Conservation (phyloP, 2,888 invertebrate species). For the Netelia inedita region DNA sequence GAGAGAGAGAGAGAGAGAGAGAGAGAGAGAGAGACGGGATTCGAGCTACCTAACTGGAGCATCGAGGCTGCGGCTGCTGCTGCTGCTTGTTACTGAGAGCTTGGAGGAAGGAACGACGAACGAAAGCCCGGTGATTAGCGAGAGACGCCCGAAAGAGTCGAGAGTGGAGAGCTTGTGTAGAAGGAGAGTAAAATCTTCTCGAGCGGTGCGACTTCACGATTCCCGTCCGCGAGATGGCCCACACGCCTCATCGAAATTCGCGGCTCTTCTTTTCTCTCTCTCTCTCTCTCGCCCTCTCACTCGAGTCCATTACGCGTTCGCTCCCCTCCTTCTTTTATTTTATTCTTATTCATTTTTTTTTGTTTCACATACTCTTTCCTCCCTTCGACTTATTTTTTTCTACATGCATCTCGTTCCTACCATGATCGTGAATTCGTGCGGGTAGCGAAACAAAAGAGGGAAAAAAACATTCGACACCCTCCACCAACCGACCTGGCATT, state of each 20-base stretch:
- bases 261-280: conserved; percentile 14
- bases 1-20: too few species aligned
- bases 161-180: conserved; percentile 19
- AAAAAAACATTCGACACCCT: conserved; percentile 15
- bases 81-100: conserved; percentile 28
- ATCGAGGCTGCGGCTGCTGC: conserved; percentile 42
- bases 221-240: conserved; percentile 51
- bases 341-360: conserved; percentile 20
- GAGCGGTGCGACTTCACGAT: conserved; percentile 48
- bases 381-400: conserved; percentile 36
- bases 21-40: neutral
- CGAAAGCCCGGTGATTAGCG: conserved; percentile 67
- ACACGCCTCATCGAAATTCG: conserved; percentile 50
- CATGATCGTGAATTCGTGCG: conserved; percentile 44
- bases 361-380: conserved; percentile 24
- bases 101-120: conserved; percentile 51
- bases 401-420: conserved; percentile 34
- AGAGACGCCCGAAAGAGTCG: conserved; percentile 45
- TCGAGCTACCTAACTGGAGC: conserved; percentile 66
- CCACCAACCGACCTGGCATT: neutral
- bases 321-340: conserved; percentile 25
- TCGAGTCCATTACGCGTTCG: conserved; percentile 46
- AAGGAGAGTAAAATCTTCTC: neutral
- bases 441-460: conserved; percentile 9
- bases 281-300: neutral